Base-by-base conservation (phyloP, 35 echinoderm and acorn worm genomes). In the Apostichopus japonicus region DNA sequence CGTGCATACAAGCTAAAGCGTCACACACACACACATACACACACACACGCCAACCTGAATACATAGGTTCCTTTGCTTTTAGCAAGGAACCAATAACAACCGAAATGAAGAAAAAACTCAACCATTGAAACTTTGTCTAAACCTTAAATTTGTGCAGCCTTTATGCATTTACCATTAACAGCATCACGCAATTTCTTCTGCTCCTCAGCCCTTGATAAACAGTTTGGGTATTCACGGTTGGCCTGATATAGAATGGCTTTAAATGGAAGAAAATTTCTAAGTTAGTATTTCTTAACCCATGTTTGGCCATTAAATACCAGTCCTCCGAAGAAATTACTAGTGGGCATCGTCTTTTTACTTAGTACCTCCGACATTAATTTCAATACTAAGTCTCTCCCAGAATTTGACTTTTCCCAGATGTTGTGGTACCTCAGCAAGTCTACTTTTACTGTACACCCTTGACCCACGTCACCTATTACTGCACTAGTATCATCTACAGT, bases 221-320 rank as follows among this genome's bases (percentile, higher is more conserved):
- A 88, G 6, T 63, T 23, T 19, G 59, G 86, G 25, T 8, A 88
- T 53, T 88, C 86, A 10, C 56, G 56, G 21, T 55, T 58, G 4
- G 86, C 86, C 86, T 88, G 86, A 4, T 88, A 56, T 6, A 88
- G 8, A 17, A 88, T 88, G 52, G 86, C 86, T 61, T 53, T 44
- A 24, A 71, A 88, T 16, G 86, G 61, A 22, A 19, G 58, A 24
- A 59, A 63, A 10, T 67, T 55, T 19, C 62, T 70, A 1, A 88
- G 86, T 17, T 24, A 61, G 22, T 44, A 19, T 51, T 88, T 88
- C 21, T 44, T 65, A 2, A 88, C 62, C 86, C 86, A 88, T 3
- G 17, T 63, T n/a, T 71, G 6, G 1, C 86, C 86, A 51, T 44
- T 88, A 61, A 88, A 88, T 14, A 88, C 86, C 59, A 53, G 8